Evolutionary conservation across 2,888 invertebrate species (phyloP), one percentile per base, ranked within the genome.

Genomic region (Sarcophaga variegata): DNA sequence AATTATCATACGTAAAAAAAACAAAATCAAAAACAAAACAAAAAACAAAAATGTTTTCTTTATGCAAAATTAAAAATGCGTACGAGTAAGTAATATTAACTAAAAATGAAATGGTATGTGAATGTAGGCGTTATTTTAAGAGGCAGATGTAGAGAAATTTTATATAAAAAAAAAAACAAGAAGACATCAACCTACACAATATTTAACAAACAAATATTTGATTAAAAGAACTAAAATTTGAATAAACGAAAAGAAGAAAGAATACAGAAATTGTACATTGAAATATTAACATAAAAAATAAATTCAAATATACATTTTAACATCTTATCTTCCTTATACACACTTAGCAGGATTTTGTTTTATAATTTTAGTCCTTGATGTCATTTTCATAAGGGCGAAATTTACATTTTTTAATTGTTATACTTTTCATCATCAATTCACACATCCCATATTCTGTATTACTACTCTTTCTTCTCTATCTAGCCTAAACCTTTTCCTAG

Each of bases 51-150:
- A 37, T 37, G 37, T 37, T 54, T 54, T 54, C 54, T 54, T 54
- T 14, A 14, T 54, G 54, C 54, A 17, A 17, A 54, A 54, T 54
- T 54, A 4, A 54, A 54, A 54, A 14, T 12, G 12, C 17, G 17
- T 54, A 54, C 54, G 37, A 37, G 2, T 37, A 37, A 54, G 54
- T 54, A 54, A 54, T 54, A 54, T 54, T 54, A 14, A 54, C 17
- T 12, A 17, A 17, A 54, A 54, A 54, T 12, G 54, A 54, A 54
- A 54, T 54, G 54, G 54, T 54, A 54, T 54, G 54, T 54, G 8
- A n/a, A 62, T n/a, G 72, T 66, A 62, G 72, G 80, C 72, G 71
- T 80, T 27, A 54, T 25, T 66, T 67, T 45, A 54, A 80, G 20
- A 71, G 49, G 37, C 64, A 66, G 45, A 67, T 54, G 25, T 37